Percentiles rank a stretch among this genome's conserved stretches.
These are phyloP conservation scores for Eupeodes latifasciatus DNA, from an alignment of 2,888 invertebrate genomes.

Conservation along the genomic window DNA sequence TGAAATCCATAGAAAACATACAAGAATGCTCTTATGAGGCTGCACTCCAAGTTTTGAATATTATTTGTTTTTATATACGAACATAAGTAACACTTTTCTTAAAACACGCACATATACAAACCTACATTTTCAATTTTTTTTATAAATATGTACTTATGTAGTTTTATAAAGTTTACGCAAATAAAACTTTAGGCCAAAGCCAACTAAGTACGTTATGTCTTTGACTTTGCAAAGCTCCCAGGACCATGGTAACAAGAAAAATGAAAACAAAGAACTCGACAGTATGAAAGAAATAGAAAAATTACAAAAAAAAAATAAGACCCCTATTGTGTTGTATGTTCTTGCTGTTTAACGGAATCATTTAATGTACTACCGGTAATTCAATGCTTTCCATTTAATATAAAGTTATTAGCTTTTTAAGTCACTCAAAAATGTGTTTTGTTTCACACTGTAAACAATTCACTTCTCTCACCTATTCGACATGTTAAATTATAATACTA, in stretches of 20 bases:
- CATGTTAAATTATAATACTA: too few species aligned
- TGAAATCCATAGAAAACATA: too few species aligned
- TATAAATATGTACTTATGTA: neutral
- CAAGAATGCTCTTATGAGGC: constrained; percentile 16
- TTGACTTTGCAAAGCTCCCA: constrained; percentile 48
- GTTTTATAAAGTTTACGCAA: constrained; percentile 2
- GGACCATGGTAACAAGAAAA: constrained; percentile 48
- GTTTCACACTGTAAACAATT: too few species aligned
- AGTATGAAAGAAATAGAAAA: constrained; percentile 46
- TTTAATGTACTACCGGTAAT: too few species aligned
- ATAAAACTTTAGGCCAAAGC: constrained; percentile 43
- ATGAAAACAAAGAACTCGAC: constrained; percentile 26
- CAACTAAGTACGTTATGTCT: constrained; percentile 54
- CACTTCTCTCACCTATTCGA: too few species aligned
- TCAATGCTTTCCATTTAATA: too few species aligned
- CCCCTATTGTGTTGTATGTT: neutral
- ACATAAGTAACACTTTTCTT: neutral
- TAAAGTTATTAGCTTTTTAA: too few species aligned
- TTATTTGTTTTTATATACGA: constrained; percentile 28
- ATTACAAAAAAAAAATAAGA: constrained; percentile 4
- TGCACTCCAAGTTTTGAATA: constrained; percentile 57
- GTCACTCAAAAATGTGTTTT: too few species aligned
- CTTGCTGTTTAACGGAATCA: neutral
- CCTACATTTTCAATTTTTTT: too few species aligned
- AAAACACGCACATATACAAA: neutral